Evolutionary conservation across 2,797 vertebrate genomes (phyloP), one percentile per base, ranked within the genome.

Genomic region (Phalloptychus januarius): DNA sequence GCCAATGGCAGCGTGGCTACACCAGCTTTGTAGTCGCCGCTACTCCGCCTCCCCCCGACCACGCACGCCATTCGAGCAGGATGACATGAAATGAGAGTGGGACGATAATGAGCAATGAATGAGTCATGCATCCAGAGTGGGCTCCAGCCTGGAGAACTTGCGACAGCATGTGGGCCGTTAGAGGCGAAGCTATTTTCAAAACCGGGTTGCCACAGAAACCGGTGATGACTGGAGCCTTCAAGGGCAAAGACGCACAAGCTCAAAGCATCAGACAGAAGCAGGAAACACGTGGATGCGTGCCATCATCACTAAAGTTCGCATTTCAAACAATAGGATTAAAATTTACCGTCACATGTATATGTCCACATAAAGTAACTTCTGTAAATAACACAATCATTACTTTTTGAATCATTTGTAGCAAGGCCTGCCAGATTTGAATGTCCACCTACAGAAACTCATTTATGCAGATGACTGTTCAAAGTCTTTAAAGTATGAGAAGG

Each of bases 61-160:
- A 91, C 94, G 94, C 89, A 89, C 92, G 93, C 91, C 80, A 84
- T 91, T 81, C 63, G 76, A 90, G 81, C 69, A 78, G 90, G 89
- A 89, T 52, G 73, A 63, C 67, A 44, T 45, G 84, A 89, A 89
- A 91, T 84, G 91, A 90, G 91, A 84, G 95, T 90, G 92, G 95
- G 94, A 91, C 89, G 92, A 95, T 91, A 95, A 96, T 91, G 93
- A 95, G 95, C 91, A 89, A 87, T 94, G 95, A 96, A 89, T 93
- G 95, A 96, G 94, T 95, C 96, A 91, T 87, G 93, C 84, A 83
- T 94, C 90, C 93, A 77, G 91, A 93, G 93, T 87, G 92, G 92
- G 94, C 82, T 84, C 78, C 79, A 74, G 91, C 81, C 76, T 40
- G 85, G 80, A 81, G 76, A 80, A 79, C 88, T 78, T 89, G 87